These are phyloP conservation scores for Liasis olivaceus DNA, from an alignment of 2,797 vertebrate genomes.

Conservation along the genomic window DNA sequence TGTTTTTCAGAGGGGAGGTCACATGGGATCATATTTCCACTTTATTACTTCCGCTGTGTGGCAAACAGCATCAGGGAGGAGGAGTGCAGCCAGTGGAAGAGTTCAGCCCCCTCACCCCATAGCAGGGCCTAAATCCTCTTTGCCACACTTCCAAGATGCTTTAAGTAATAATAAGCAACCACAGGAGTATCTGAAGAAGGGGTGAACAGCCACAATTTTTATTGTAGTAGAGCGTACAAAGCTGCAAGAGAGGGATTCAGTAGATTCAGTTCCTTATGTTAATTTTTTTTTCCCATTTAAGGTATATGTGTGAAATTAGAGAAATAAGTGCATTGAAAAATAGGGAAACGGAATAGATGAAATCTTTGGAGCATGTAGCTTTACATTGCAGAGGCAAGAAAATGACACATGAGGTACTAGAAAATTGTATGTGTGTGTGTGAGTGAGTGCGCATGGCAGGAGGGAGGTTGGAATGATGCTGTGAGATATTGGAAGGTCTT, in stretches of 20 bases:
- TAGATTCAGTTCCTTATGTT: background rate
- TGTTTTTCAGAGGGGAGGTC: background rate
- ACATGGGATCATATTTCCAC: no score
- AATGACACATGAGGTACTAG: conserved; percentile 30
- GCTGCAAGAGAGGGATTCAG: background rate
- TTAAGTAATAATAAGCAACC: background rate
- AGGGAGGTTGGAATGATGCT: conserved; percentile 16
- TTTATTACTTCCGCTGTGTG: background rate
- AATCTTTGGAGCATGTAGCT: conserved; percentile 39
- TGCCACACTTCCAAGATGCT: background rate
- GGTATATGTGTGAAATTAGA: background rate
- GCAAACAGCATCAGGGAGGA: no score
- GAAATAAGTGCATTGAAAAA: conserved; percentile 10
- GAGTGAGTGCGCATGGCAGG: background rate
- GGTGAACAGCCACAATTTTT: background rate
- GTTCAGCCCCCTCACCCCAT: background rate
- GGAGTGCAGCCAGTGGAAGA: background rate
- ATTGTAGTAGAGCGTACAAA: background rate
- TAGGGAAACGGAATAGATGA: background rate
- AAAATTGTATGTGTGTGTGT: conserved; percentile 30
- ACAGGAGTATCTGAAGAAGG: background rate
- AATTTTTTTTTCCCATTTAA: background rate
- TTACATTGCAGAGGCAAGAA: conserved; percentile 29
- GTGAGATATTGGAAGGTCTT: conserved; percentile 68
- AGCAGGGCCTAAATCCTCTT: background rate